Percentiles rank a stretch among this genome's conserved stretches.
Conservation (phyloP, 2,797 vertebrate genomes). For the Apodemus agrarius region DNA sequence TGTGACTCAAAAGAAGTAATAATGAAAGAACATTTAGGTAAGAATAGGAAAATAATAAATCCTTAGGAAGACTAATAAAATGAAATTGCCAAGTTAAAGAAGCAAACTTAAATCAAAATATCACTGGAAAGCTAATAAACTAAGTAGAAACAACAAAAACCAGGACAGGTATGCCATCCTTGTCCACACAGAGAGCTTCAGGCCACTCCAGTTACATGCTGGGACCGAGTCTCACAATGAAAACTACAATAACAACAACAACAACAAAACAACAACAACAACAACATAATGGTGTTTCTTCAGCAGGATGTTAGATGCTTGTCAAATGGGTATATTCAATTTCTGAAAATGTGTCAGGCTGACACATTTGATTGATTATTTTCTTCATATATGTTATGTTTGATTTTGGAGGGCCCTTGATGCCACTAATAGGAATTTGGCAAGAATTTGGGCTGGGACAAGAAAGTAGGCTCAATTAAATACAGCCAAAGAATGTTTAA, state of each 20-base stretch:
- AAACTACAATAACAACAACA: neutral
- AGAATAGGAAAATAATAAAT: constrained; percentile 36
- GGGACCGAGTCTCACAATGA: neutral
- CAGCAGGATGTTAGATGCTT: neutral
- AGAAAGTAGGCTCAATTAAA: neutral
- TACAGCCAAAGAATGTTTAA: neutral
- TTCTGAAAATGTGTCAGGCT: constrained; percentile 40
- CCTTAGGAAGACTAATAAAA: constrained; percentile 22
- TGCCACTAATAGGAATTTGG: neutral
- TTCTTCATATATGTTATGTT: constrained; percentile 25
- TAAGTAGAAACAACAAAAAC: neutral
- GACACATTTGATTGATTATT: neutral
- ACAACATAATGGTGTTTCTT: constrained; percentile 31
- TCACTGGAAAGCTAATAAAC: constrained; percentile 22
- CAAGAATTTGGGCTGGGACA: neutral
- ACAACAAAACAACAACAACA: neutral
- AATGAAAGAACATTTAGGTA: constrained; percentile 25
- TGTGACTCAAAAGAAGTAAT: constrained; percentile 18
- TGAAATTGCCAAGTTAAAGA: constrained; percentile 41
- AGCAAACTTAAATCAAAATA: constrained; percentile 36
- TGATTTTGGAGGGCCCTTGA: neutral
- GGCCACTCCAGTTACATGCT: neutral
- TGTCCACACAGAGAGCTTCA: too few species aligned
- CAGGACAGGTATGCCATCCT: neutral
- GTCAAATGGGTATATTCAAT: constrained; percentile 14